These are phyloP conservation scores for Gallinago jamesoni DNA, from an alignment of 2,113 vertebrate genomes.

Conservation along the genomic window DNA sequence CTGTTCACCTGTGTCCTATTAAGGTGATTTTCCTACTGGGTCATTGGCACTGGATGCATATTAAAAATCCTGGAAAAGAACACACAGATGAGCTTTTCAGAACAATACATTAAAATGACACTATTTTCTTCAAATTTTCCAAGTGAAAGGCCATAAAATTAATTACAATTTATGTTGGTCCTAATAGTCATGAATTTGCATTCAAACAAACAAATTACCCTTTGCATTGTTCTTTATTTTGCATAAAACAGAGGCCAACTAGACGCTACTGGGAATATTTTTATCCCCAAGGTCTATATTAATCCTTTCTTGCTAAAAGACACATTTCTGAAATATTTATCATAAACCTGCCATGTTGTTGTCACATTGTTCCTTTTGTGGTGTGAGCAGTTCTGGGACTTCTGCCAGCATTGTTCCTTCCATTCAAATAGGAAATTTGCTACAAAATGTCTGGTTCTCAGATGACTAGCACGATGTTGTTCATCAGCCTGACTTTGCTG, in stretches of 20 bases:
- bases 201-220: not conserved
- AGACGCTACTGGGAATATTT: not conserved
- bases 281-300: not conserved
- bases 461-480: not conserved
- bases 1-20: not conserved
- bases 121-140: not conserved
- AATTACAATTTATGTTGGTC: conserved; percentile 1
- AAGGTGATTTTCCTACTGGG: not conserved
- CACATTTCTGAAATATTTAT: conserved; percentile 41
- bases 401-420: conserved; percentile 48
- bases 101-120: not conserved
- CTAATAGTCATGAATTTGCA: not conserved
- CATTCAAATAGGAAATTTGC: not conserved
- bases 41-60: not conserved
- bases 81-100: not conserved
- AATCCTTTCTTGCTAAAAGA: conserved; percentile 28
- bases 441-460: not conserved
- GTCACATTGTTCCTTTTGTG: conserved; percentile 11
- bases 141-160: not conserved
- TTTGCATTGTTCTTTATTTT: not conserved
- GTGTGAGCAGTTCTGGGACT: conserved; percentile 32
- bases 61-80: not conserved
- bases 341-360: conserved; percentile 31
- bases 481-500: not conserved
- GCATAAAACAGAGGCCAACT: not conserved